Percentiles rank a stretch among this genome's conserved stretches.
Evolutionary conservation across 2,797 vertebrate species (phyloP).

Genomic region (Takifugu rubripes): DNA sequence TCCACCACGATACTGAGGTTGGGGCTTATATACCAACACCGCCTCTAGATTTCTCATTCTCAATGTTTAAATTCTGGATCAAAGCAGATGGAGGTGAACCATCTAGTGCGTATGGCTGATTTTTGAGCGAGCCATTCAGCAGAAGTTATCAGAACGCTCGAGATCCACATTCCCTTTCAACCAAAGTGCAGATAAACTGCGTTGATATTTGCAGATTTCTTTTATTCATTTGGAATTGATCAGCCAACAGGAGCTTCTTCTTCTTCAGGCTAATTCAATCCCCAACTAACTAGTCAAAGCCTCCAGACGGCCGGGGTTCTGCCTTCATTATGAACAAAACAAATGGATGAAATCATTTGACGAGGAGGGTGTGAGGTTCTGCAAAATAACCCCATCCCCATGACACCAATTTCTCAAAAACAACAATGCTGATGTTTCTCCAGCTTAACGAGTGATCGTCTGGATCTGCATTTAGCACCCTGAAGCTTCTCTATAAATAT

Average conservation of each 20-base stretch:
- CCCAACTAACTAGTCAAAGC: constrained; percentile 10
- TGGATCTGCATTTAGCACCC: constrained; percentile 27
- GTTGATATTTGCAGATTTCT: constrained; percentile 16
- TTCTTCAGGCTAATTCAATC: not conserved
- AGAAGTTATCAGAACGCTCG: not conserved
- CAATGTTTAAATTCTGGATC: no score
- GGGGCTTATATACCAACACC: no score
- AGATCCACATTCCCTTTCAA: not conserved
- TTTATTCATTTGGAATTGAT: constrained; percentile 22
- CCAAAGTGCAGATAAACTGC: constrained; percentile 9
- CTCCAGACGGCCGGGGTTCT: constrained; percentile 4
- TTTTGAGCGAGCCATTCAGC: no score
- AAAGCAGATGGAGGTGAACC: no score
- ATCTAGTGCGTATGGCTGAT: no score
- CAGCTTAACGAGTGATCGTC: constrained; percentile 34
- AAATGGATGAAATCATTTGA: constrained; percentile 27
- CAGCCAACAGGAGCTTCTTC: not conserved
- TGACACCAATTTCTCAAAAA: constrained; percentile 27
- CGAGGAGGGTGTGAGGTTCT: constrained; percentile 12
- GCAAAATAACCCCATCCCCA: constrained; percentile 17
- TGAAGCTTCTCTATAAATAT: constrained; percentile 28
- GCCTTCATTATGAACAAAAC: constrained; percentile 11
- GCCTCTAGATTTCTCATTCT: no score
- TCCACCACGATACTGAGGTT: no score
- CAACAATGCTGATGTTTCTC: constrained; percentile 23